Evolutionary conservation across 2,888 invertebrate genomes (phyloP), one percentile per base, ranked within the genome.

Genomic region (Calameuta pallipes): DNA sequence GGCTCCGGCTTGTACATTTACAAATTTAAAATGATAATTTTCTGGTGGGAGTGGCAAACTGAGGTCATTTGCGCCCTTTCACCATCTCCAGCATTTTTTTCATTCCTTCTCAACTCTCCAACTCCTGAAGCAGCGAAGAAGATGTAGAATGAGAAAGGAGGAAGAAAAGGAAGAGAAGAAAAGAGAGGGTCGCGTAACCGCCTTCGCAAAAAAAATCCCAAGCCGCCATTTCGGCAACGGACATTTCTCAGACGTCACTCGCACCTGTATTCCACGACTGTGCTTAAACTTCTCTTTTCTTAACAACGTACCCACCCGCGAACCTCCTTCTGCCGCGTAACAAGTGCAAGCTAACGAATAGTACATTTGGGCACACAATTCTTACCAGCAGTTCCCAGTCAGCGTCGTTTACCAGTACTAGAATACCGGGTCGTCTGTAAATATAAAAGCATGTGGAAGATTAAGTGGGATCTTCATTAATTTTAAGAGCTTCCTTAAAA

Each of bases 381-480:
- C 92, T 93, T 92, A 95, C 95, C 91, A 95, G 91, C 30, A 99
- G 92, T 91, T 99, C 98, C 99, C 99, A 99, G 89, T 99, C 99
- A 0, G 96, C 94, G 85, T 99, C 98, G 89, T 99, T 99, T 12
- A 99, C 94, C 3, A 99, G 92, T 0, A 99, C 98, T 75, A 99
- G 92, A 81, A 99, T 99, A 3, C 99, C 99, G 0, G 98, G 98
- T 75, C 98, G 92, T 82, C 94, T 94, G 86, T 76, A 91, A 88
- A 92, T 82, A 86, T 92, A 92, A 73, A 92, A 71, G 9, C 6
- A 23, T 56, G 56, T 56, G 56, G 3, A 56, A 23, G 56, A 56
- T 23, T 9, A 56, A 2, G 9, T 15, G 56, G 9, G 9, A 56
- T 23, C 9, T 23, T 23, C 23, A 23, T 23, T 56, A 23, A 23